Evolutionary conservation across 2,113 vertebrate genomes (phyloP), one percentile per base, ranked within the genome.

Genomic region (Hymenochirus boettgeri): DNA sequence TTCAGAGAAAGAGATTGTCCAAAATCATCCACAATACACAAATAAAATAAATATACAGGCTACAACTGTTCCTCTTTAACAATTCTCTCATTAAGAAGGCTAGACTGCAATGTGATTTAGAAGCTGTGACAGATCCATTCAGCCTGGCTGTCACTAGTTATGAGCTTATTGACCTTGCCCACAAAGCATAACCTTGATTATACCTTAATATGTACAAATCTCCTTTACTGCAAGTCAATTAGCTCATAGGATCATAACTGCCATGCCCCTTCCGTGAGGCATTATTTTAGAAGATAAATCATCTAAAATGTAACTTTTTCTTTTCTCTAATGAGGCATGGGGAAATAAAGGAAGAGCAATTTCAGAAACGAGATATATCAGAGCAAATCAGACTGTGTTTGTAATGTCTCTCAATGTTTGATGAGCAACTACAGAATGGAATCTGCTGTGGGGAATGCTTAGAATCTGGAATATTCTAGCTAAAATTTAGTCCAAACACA

Each of bases 181-280:
- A 53, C 4, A 23, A 47, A 23, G 33, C 23, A 69, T 69, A 60
- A 69, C 65, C 65, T 69, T 69, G 57, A 69, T 69, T 69, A 69
- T 60, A 39, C 65, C 48, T 69, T 69, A 69, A 69, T 69, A 69
- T 60, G 65, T 69, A 69, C 56, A 59, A 69, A 69, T 69, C 57
- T 60, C 57, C 60, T 69, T 69, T 69, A 48, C 65, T 39, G 65
- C 25, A 21, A 59, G 47, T 69, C 56, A 69, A 69, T 69, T 69
- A 69, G 65, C 56, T 59, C 65, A 11, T 19, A 42, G 57, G 57
- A 69, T 69, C 65, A 53, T 59, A 52, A 39, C 65, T 60, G 9
- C n/a, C 25, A 35, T 42, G 24, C 27, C 55, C 46, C 29, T 46
- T 58, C 29, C 26, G 47, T 45, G 57, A 53, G 56, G 59, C 51